Percentiles rank a stretch among this genome's conserved stretches.
These are phyloP conservation scores for Drosophila novamexicana DNA, from an alignment of 1,140 invertebrate genomes.

Conservation along the genomic window DNA sequence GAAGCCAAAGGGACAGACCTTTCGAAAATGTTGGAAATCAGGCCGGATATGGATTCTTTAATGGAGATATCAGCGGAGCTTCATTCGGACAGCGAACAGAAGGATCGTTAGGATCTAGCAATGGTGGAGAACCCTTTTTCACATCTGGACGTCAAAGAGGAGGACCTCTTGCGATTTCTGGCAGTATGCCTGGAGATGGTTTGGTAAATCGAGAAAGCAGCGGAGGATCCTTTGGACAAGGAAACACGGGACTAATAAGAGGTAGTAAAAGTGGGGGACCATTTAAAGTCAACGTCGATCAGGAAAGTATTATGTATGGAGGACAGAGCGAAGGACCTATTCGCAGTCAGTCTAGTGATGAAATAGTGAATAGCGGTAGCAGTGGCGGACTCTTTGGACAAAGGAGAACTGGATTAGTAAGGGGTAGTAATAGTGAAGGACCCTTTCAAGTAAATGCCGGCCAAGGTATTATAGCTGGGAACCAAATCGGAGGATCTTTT, in stretches of 20 bases:
- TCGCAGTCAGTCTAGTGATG: neutral
- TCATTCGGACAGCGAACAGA: no score
- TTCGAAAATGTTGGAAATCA: no score
- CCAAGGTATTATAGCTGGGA: neutral
- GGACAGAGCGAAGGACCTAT: neutral
- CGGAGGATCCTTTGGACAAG: neutral
- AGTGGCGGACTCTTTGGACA: neutral
- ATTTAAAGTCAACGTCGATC: neutral
- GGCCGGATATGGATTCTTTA: no score
- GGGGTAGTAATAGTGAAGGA: neutral
- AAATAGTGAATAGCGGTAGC: neutral
- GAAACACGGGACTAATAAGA: neutral
- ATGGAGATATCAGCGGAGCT: neutral
- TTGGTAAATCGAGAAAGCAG: neutral
- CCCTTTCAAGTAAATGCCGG: neutral
- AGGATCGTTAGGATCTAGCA: neutral
- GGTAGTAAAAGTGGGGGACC: conserved; percentile 2
- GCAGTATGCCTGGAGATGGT: neutral
- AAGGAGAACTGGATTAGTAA: neutral
- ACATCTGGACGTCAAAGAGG: neutral
- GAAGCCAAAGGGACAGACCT: no score
- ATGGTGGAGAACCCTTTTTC: neutral
- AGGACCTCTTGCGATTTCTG: neutral
- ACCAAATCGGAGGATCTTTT: neutral
- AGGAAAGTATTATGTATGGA: neutral